phyloP scores from a whole-genome alignment of 2,888 invertebrate genomes.

The Camponotus fellah region DNA sequence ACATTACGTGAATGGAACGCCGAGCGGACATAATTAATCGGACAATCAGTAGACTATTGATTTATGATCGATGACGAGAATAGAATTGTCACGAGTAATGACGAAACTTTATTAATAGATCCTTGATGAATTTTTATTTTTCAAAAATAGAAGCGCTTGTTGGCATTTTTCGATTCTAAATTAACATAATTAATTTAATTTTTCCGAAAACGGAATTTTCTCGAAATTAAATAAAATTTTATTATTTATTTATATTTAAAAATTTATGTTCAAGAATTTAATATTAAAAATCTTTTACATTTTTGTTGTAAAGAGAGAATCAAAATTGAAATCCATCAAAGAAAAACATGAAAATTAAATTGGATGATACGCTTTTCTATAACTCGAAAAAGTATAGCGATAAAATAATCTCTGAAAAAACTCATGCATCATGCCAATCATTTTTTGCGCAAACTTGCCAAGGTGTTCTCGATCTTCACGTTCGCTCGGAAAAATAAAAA shows the following conservation, averaged over 20 bases:
- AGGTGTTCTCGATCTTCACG: not conserved
- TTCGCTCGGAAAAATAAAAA: not conserved
- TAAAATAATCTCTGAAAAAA: not conserved
- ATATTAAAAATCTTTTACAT: not conserved
- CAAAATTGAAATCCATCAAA: not conserved
- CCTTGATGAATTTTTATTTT: not conserved
- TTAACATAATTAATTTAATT: not conserved
- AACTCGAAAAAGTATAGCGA: not conserved
- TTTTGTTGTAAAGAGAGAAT: not conserved
- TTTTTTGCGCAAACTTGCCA: not conserved
- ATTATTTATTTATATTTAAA: not conserved
- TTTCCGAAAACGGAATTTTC: not conserved
- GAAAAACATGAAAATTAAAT: not conserved
- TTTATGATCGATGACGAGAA: constrained; percentile 4
- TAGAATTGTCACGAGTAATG: not conserved
- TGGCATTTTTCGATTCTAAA: not conserved
- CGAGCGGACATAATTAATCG: constrained; percentile 43
- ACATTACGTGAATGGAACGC: constrained; percentile 17
- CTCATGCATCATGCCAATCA: not conserved
- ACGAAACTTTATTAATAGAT: not conserved
- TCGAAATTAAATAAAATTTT: not conserved
- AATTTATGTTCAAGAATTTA: not conserved
- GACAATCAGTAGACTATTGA: constrained; percentile 6
- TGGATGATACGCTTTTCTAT: not conserved
- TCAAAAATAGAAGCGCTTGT: not conserved